phyloP scores from a whole-genome alignment of 2,797 vertebrate genomes.

The Neostethus bicornis region DNA sequence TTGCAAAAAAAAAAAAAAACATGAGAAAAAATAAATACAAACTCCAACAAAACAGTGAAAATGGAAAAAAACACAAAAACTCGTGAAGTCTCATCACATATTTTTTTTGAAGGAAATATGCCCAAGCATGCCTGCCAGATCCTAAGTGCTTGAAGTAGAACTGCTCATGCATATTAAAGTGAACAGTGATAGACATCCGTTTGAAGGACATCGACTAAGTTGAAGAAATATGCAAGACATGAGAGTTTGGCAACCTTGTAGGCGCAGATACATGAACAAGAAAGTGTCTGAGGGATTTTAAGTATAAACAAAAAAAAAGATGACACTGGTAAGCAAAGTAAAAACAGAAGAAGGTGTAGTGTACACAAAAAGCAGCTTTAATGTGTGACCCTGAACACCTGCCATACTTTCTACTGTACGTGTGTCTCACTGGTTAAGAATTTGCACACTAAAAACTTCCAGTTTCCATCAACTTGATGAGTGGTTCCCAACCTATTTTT shows the following conservation, averaged over 20 bases:
- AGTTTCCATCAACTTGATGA: no score
- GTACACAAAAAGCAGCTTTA: conserved; percentile 14
- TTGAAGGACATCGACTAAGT: conserved; percentile 41
- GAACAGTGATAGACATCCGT: conserved; percentile 19
- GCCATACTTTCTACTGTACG: no score
- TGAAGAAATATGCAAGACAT: conserved; percentile 28
- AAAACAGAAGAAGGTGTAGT: background rate
- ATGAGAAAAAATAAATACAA: conserved; percentile 30
- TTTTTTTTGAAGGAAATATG: conserved; percentile 42
- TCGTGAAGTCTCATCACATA: conserved; percentile 22
- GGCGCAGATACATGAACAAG: conserved; percentile 21
- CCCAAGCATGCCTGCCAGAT: conserved; percentile 23
- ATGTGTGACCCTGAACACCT: conserved; percentile 8
- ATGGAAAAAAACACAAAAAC: conserved; percentile 30
- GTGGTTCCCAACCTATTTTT: no score
- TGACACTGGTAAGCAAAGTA: background rate
- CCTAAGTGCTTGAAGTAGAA: conserved; percentile 39
- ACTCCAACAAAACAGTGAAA: conserved; percentile 14
- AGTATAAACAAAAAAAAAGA: conserved; percentile 10
- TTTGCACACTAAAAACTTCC: no score
- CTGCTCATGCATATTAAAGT: conserved; percentile 50
- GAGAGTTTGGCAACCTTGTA: conserved; percentile 22
- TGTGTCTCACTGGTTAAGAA: no score
- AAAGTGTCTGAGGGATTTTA: conserved; percentile 11
- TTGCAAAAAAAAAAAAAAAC: conserved; percentile 33